A percentile compares a stretch with the other conserved stretches of the same genome.
These are phyloP conservation scores for Prosopocoilus inquinatus DNA, from an alignment of 2,888 invertebrate species.

Conservation along the genomic window DNA sequence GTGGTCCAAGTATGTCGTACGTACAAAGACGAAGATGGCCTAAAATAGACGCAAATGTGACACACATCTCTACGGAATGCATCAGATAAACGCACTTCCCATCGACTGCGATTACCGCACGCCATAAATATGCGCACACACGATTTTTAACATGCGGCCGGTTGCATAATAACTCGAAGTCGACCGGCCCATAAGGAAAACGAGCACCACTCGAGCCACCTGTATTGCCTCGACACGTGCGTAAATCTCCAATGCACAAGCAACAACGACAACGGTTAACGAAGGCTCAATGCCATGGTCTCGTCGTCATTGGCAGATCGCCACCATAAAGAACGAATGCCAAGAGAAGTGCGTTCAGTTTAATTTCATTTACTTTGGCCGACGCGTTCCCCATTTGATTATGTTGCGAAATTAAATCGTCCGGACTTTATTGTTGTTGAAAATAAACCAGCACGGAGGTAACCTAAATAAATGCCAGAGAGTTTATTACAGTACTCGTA, in stretches of 20 bases:
- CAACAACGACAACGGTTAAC: conserved; percentile 21
- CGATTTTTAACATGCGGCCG: neutral
- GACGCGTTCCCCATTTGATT: neutral
- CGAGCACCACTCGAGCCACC: conserved; percentile 4
- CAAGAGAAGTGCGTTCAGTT: neutral
- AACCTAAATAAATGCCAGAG: too few relatives aligned
- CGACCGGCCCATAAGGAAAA: conserved; percentile 1
- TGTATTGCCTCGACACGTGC: conserved; percentile 13
- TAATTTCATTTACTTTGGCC: neutral
- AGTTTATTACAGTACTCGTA: too few relatives aligned
- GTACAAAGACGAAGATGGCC: neutral
- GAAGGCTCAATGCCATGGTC: conserved; percentile 15
- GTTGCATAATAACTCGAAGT: conserved; percentile 6
- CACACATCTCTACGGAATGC: too few relatives aligned
- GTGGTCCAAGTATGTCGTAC: too few relatives aligned
- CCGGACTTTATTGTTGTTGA: too few relatives aligned
- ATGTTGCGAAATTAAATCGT: neutral
- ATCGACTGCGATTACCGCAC: neutral
- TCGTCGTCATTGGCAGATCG: conserved; percentile 6
- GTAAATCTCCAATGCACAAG: conserved; percentile 15
- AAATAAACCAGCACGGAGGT: too few relatives aligned
- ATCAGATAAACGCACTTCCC: neutral
- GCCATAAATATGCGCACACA: neutral
- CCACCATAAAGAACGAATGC: neutral
- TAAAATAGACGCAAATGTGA: neutral